Conservation (phyloP, 2,113 vertebrate genomes). For the Brachypodius melanocephalos region DNA sequence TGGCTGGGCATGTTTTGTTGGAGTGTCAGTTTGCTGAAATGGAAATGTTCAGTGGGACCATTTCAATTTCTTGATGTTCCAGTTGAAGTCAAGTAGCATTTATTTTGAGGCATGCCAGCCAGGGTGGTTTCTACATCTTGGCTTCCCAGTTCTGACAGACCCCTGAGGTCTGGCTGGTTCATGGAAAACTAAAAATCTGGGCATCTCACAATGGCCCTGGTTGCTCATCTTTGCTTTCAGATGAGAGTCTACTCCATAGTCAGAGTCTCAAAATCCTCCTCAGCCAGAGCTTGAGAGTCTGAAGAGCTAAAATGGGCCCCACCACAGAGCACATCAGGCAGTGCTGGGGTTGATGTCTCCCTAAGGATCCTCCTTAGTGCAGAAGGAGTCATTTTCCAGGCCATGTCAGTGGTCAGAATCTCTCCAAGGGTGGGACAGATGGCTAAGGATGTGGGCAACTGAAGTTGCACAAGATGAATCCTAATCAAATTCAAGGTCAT, state of each 20-base stretch:
- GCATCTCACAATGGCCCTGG: neutral
- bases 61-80: neutral
- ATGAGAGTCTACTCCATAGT: neutral
- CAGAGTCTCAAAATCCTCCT: neutral
- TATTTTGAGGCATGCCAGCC: neutral
- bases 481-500: neutral
- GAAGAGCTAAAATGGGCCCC: neutral
- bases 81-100: neutral
- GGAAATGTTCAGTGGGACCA: neutral
- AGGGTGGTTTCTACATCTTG: neutral
- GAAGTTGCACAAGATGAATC: neutral
- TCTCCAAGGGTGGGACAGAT: neutral
- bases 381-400: neutral
- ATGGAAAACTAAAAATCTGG: neutral
- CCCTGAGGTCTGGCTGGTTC: neutral
- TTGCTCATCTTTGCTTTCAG: neutral
- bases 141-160: neutral
- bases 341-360: neutral
- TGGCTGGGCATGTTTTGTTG: neutral
- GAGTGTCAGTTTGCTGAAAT: neutral
- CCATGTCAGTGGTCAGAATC: neutral
- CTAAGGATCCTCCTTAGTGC: neutral
- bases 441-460: neutral
- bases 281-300: neutral
- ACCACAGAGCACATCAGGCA: neutral